Base-by-base conservation (phyloP, 2,888 invertebrate species). In the Trichopria drosophilae region DNA sequence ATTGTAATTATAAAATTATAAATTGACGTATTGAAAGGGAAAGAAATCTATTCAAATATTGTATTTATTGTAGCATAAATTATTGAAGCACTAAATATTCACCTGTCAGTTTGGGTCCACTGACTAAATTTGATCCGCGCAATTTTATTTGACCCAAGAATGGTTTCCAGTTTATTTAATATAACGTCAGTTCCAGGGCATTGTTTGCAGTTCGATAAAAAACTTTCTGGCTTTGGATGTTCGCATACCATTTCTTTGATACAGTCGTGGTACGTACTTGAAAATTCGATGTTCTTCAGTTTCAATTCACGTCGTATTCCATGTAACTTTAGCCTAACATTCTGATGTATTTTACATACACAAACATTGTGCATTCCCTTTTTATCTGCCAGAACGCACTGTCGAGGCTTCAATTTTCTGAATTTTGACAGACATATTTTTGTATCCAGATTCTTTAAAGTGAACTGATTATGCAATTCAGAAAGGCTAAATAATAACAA, bases 351-450 rank as follows among this genome's bases (percentile, higher is more conserved):
- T 37, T 39, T 44, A 24, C 39, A 44, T 4, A 50, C 20, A 44
- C 50, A 44, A 9, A 51, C 46, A 24, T 37, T 37, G 7, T 37
- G 37, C 20, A 23, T 37, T 23, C 37, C 37, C 18, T 37, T 37
- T 13, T 12, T 34, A 4, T 35, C 48, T 16, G 40, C 34, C 9
- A 32, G 20, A 16, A 47, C 32, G 16, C 39, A 47, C 16, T 43
- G 19, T 3, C 15, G 42, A 28, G 42, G 42, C 43, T 26, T 28
- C 4, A 36, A 28, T 15, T 36, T 28, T 10, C 15, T 6, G 28
- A 50, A 50, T 36, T 35, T 50, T 12, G 42, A 50, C 6, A 50
- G 31, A 3, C 26, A 40, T n/a, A 41, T 40, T 19, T 32, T 34
- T 4, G 37, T 31, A n/a, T 36, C 37, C 10, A 36, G 26, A 28